Evolutionary conservation across 1,140 invertebrate species (phyloP).

Genomic region (Palaemon carinicauda): DNA sequence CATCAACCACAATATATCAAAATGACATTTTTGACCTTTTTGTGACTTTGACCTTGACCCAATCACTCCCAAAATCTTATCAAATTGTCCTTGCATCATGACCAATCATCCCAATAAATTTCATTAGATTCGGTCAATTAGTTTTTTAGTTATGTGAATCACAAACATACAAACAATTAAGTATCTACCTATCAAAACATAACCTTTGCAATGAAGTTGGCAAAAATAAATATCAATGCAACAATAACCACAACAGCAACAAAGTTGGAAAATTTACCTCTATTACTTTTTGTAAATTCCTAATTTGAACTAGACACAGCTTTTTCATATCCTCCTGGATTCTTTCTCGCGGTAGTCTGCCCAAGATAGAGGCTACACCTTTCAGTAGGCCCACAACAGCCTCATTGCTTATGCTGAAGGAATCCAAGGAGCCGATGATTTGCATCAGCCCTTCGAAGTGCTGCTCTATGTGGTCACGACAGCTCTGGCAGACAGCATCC

Average conservation of each 20-base stretch:
- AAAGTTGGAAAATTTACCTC: constrained; percentile 20
- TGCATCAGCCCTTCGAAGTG: constrained; percentile 85
- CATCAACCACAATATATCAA: too few species aligned
- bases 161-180: too few species aligned
- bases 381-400: constrained; percentile 84
- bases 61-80: too few species aligned
- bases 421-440: constrained; percentile 81
- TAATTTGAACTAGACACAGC: constrained; percentile 80
- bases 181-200: too few species aligned
- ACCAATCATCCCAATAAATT: too few species aligned
- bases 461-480: constrained; percentile 79
- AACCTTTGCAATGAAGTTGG: too few species aligned
- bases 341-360: constrained; percentile 67
- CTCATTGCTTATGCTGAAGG: constrained; percentile 80
- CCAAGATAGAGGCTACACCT: constrained; percentile 76
- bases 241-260: neutral
- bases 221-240: neutral
- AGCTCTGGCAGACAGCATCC: constrained; percentile 74
- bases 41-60: too few species aligned
- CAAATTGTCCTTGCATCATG: too few species aligned
- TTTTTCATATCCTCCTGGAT: constrained; percentile 79
- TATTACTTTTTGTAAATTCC: constrained; percentile 59
- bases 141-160: too few species aligned
- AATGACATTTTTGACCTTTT: too few species aligned
- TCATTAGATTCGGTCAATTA: too few species aligned